These are phyloP conservation scores for Noturus placidus DNA, from an alignment of 2,113 vertebrate species.

Conservation along the genomic window DNA sequence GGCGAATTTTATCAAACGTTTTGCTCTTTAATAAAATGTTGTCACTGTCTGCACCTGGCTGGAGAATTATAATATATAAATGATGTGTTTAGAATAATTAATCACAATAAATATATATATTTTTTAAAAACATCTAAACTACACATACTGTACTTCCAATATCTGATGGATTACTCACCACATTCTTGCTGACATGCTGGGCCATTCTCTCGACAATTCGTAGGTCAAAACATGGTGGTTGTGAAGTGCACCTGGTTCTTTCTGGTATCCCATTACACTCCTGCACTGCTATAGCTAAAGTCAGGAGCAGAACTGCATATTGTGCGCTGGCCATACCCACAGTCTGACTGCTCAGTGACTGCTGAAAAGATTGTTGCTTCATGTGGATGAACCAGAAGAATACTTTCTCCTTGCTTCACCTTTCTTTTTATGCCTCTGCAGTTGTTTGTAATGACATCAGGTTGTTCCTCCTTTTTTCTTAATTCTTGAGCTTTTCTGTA, in stretches of 20 bases:
- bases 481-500: not conserved
- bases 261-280: not conserved
- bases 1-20: constrained; percentile 44
- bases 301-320: constrained; percentile 16
- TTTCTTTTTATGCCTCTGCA: constrained; percentile 27
- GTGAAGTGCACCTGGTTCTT: constrained; percentile 1
- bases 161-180: constrained; percentile 36
- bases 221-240: constrained; percentile 43
- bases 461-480: not conserved
- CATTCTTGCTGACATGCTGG: constrained; percentile 28
- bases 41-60: constrained; percentile 32
- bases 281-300: not conserved
- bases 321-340: constrained; percentile 15
- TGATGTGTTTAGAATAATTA: not conserved
- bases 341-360: not conserved
- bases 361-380: not conserved
- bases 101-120: no score
- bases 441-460: constrained; percentile 40
- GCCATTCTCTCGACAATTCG: not conserved
- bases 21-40: constrained; percentile 48
- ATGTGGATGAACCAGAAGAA: not conserved
- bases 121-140: not conserved
- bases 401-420: constrained; percentile 13
- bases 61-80: not conserved
- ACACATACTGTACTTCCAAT: not conserved